Conservation (phyloP, 2,888 invertebrate species). For the Amphipyra tragopoginis region DNA sequence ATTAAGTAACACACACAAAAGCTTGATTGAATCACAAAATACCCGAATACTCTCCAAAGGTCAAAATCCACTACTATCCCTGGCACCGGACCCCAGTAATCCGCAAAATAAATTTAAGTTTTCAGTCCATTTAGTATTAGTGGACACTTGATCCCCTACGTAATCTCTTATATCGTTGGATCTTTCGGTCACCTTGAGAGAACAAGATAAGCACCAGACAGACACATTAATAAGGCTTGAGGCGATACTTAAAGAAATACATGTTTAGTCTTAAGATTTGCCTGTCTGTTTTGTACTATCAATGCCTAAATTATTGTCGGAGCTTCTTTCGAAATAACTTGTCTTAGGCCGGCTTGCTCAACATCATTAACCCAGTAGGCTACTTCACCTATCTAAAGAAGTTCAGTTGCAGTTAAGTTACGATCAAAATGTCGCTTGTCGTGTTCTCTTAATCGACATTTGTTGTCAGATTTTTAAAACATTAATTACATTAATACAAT, state of each 20-base stretch:
- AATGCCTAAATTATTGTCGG: background rate
- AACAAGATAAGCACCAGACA: conserved; percentile 13
- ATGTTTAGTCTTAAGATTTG: conserved; percentile 1
- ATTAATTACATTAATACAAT: too few species aligned
- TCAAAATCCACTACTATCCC: conserved; percentile 10
- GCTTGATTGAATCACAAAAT: background rate
- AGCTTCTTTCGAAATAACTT: background rate
- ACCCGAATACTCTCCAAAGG: conserved; percentile 14
- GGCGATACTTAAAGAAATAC: background rate
- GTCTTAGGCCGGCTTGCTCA: too few species aligned
- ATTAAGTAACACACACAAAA: background rate
- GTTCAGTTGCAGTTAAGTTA: too few species aligned
- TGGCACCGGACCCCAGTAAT: conserved; percentile 29
- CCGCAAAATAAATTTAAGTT: conserved; percentile 57
- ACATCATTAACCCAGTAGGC: too few species aligned
- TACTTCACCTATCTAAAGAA: too few species aligned
- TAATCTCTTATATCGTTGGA: conserved; percentile 34
- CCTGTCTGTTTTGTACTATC: background rate
- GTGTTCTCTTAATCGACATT: too few species aligned
- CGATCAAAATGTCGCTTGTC: too few species aligned
- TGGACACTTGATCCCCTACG: conserved; percentile 22
- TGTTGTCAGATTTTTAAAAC: too few species aligned
- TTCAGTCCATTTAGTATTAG: conserved; percentile 49
- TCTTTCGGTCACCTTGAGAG: conserved; percentile 31
- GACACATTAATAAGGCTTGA: conserved; percentile 23